A percentile compares a stretch with the other conserved stretches of the same genome.
Evolutionary conservation across 1,140 invertebrate species (phyloP).

Genomic region (Papilio polytes): DNA sequence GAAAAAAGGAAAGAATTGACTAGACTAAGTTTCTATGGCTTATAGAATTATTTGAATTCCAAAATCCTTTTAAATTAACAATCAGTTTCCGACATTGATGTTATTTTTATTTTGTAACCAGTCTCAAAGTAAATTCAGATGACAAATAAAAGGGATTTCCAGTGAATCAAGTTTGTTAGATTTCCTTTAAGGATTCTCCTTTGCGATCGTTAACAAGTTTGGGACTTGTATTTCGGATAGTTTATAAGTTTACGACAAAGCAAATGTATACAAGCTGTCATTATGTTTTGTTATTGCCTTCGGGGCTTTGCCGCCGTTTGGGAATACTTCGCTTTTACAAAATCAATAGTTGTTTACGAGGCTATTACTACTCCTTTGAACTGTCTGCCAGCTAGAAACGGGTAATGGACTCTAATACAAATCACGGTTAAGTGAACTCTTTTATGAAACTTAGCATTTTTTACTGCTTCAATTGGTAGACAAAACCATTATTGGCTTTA

Average conservation of each 20-base stretch:
- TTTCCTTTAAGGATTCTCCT: neutral
- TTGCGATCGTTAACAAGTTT: slow-evolving; percentile 3
- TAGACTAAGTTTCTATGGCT: neutral
- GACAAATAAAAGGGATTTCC: neutral
- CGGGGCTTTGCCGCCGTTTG: slow-evolving; percentile 27
- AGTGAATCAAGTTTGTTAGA: neutral
- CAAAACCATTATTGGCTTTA: neutral
- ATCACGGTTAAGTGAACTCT: neutral
- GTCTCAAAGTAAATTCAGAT: neutral
- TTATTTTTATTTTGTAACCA: neutral
- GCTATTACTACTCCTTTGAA: slow-evolving; percentile 30
- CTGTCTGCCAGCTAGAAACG: slow-evolving; percentile 1
- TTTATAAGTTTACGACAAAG: slow-evolving; percentile 32
- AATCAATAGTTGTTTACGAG: slow-evolving; percentile 32
- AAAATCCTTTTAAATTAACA: neutral
- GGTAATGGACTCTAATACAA: slow-evolving; percentile 10
- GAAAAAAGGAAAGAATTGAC: no score
- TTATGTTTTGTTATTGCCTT: slow-evolving; percentile 36
- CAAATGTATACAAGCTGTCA: slow-evolving; percentile 30
- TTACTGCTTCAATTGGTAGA: neutral
- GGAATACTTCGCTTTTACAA: slow-evolving; percentile 31
- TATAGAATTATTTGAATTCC: neutral
- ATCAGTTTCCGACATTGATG: neutral
- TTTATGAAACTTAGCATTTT: neutral
- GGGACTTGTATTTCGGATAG: slow-evolving; percentile 27